Conservation (phyloP, 2,797 vertebrate genomes). For the Melanotaenia parkinsoni region DNA sequence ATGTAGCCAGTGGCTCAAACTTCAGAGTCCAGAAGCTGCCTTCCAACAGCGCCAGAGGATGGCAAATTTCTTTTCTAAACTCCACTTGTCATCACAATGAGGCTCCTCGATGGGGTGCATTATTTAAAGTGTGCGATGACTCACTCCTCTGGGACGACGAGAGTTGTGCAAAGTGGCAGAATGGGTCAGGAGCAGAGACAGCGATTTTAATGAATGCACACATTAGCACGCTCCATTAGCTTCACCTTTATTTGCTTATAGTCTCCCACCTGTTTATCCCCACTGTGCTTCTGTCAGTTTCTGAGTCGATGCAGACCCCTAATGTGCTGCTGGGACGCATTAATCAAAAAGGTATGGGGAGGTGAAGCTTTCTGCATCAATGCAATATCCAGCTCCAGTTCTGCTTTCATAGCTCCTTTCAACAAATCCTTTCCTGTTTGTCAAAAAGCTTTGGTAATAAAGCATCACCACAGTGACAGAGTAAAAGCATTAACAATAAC, state of each 20-base stretch:
- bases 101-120: constrained; percentile 68
- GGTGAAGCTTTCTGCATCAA: constrained; percentile 19
- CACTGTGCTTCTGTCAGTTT: constrained; percentile 56
- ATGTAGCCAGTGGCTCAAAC: constrained; percentile 30
- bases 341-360: constrained; percentile 40
- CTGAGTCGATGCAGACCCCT: constrained; percentile 26
- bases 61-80: constrained; percentile 25
- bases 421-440: neutral
- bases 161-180: constrained; percentile 57
- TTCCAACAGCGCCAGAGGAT: constrained; percentile 36
- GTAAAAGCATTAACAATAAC: constrained; percentile 22
- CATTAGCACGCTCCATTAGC: constrained; percentile 77
- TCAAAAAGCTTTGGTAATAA: constrained; percentile 8
- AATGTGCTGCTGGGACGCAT: constrained; percentile 14
- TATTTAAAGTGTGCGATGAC: constrained; percentile 78
- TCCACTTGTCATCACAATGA: constrained; percentile 67
- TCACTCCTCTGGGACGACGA: constrained; percentile 60
- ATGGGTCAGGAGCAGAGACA: constrained; percentile 43
- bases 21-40: constrained; percentile 33
- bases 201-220: constrained; percentile 71
- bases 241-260: constrained; percentile 73
- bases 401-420: neutral
- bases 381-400: neutral
- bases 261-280: constrained; percentile 60
- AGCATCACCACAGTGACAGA: constrained; percentile 4